Evolutionary conservation across 2,797 vertebrate species (phyloP), one percentile per base, ranked within the genome.

Genomic region (Alca torda): DNA sequence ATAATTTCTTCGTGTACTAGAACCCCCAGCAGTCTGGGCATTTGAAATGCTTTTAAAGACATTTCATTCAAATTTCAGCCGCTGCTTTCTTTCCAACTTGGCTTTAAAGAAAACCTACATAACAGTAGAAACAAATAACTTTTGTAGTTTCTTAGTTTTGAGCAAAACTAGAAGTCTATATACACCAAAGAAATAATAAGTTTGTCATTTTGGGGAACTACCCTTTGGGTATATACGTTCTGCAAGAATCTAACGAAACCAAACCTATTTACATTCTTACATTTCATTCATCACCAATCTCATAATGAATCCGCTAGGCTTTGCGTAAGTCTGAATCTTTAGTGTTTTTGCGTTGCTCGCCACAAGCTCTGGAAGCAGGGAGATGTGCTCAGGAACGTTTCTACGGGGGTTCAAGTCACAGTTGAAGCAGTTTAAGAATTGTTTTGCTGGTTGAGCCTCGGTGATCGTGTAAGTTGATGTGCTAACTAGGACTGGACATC

Each of bases 381-480:
- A 70, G 16, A 39, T 13, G 21, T 11, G 57, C 4, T 33, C 30
- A 26, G 12, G 30, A 65, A 48, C 7, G 23, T 30, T 69, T 86
- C 11, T 68, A 12, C 6, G 35, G 13, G 11, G 8, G 8, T 63
- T 86, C 25, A 83, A 56, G 18, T 24, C 35, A 80, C 50, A 20
- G 4, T 2, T 39, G 14, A 69, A 87, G 28, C 11, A 24, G 37
- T 13, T 75, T 24, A 50, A 89, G 12, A 6, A 41, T 6, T 31
- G 2, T 46, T 82, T 54, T 46, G 8, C 63, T 64, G 23, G 7
- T 13, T 76, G 41, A 83, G 20, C 31, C 19, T 43, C 28, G 4
- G 13, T 2, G 5, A 57, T 16, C 26, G n/a, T 0, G 0, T 26
- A 43, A 69, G 3, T 4, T 37, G 18, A 7, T 65, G 4, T 17